Evolutionary conservation across 2,888 invertebrate genomes (phyloP), one percentile per base, ranked within the genome.

Genomic region (Bellardia bayeri): DNA sequence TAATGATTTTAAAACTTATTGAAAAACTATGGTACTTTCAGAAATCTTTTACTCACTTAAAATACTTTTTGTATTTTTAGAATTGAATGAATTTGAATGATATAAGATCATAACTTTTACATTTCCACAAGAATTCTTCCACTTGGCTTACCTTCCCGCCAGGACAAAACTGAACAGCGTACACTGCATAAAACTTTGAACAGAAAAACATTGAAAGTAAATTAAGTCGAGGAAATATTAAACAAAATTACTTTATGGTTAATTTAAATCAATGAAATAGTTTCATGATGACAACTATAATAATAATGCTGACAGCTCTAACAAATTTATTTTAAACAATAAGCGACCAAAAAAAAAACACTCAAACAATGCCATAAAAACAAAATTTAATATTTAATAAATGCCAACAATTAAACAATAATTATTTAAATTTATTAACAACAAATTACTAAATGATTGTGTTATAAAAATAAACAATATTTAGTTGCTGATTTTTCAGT

Each of bases 221-320:
- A 89, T 88, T 90, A 89, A 88, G 88, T 89, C 42, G 74, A 71
- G 81, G 89, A 88, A 89, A 89, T 89, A 88, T 88, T 86, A 75
- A 74, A 82, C 74, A 82, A 87, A 82, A 85, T 85, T 89, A 88
- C 89, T 90, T 90, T 88, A 84, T 89, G 89, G 87, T 89, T 90
- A 88, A 89, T 89, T 89, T 88, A 88, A 86, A 88, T 71, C 85
- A 85, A 88, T 87, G 54, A 76, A 72, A 75, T 82, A 76, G 66
- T 74, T 74, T 71, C 45, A 85, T 69, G 56, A 72, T 64, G 78
- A 87, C 63, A 76, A 58, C 45, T 37, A 64, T 2, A 16, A 72
- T 68, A 79, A 82, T 82, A 82, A 82, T 69, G 33, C 56, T 74
- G 75, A 69, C 75, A 76, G 71, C 23, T 49, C 37, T 61, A 42